Evolutionary conservation across 2,113 vertebrate species (phyloP), one percentile per base, ranked within the genome.

Genomic region (Puffinus mauretanicus): DNA sequence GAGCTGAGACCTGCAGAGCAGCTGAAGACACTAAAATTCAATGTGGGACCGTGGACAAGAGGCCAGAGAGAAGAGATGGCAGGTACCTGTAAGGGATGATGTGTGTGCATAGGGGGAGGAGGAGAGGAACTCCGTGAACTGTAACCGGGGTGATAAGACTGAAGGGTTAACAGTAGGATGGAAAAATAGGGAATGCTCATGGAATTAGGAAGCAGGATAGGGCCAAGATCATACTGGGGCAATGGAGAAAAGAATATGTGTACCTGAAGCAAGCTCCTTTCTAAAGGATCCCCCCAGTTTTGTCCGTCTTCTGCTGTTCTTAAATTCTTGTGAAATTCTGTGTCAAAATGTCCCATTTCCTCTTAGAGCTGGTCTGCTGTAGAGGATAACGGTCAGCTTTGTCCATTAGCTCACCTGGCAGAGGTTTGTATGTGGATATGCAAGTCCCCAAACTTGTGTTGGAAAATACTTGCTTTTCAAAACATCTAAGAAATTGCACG

Each of bases 11-110:
- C 21, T 72, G 47, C 15, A 49, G 60, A 78, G 54, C 10, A 24
- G 8, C 1, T 73, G 49, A 47, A 29, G 34, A 15, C 11, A 12
- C 15, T 47, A 24, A 47, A 69, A 42, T 26, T 51, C 32, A 64
- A 38, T 0, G 7, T 64, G 36, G 9, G 13, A 22, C n/a, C 4
- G 1, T 24, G 44, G 13, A 38, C 13, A 6, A 29, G 36, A 25
- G 58, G 25, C 19, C n/a, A 51, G 27, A 55, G 58, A 62, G 62
- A 67, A 29, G 47, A 77, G 13, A 14, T 2, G 44, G 42, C 30
- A 54, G 16, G 27, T 26, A 40, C 32, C 47, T 38, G 13, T 4
- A 46, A 61, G n/a, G 32, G 38, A n/a, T 24, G 17, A 34, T 2
- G 1, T 54, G 54, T 72, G 44, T 60, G 18, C 6, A 7, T 9